Conservation (phyloP, 92 coral and sea anemone genomes). For the Muricea muricata region DNA sequence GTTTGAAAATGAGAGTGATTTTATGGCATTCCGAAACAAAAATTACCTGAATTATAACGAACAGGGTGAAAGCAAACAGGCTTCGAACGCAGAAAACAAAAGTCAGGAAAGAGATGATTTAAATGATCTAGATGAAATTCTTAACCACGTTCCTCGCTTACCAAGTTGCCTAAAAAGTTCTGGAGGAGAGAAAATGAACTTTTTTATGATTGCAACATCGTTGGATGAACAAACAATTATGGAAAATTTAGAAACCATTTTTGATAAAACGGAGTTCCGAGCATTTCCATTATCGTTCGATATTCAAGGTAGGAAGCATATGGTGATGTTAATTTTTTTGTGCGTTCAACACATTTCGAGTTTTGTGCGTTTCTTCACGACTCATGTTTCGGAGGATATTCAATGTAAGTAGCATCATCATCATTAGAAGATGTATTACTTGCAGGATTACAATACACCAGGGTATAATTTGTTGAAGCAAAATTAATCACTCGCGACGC, state of each 20-base stretch:
- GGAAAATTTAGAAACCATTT: not conserved
- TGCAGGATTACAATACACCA: no score
- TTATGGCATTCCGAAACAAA: conserved; percentile 2
- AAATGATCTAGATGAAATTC: conserved; percentile 21
- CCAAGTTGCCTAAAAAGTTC: not conserved
- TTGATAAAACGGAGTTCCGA: not conserved
- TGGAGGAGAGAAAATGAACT: conserved; percentile 17
- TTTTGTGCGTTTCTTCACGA: not conserved
- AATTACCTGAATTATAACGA: conserved; percentile 27
- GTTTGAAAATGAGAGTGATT: conserved; percentile 7
- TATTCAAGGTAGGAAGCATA: not conserved
- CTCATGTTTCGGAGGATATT: no score
- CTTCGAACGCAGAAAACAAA: not conserved
- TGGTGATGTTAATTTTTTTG: not conserved
- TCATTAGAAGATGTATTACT: no score
- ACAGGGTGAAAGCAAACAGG: not conserved
- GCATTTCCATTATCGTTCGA: conserved; percentile 22
- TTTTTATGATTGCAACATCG: conserved; percentile 32
- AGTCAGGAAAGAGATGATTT: not conserved
- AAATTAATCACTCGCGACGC: no score
- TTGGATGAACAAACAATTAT: not conserved
- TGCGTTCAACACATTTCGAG: not conserved
- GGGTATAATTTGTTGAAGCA: no score
- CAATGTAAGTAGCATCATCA: no score
- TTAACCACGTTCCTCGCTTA: conserved; percentile 10